phyloP scores from a whole-genome alignment of 2,888 invertebrate species.

The Sarcophaga subvicina region DNA sequence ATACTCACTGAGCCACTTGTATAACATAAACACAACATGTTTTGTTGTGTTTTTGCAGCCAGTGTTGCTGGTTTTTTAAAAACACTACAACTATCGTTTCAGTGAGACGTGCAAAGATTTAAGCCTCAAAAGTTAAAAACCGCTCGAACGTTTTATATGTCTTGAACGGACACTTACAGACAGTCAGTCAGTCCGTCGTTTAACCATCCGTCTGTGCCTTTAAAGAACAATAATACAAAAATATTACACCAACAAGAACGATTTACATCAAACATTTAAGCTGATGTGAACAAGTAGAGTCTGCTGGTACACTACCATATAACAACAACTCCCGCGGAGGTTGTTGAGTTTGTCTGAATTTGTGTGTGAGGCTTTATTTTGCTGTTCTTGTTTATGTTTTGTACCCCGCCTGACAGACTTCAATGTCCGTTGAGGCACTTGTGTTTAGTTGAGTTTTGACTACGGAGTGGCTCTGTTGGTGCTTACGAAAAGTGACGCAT shows the following conservation, averaged over 20 bases:
- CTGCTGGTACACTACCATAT: neutral
- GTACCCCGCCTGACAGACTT: conserved; percentile 63
- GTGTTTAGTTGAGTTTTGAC: conserved; percentile 69
- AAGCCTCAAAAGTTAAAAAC: conserved; percentile 64
- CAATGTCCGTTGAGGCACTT: conserved; percentile 57
- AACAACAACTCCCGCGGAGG: conserved; percentile 41
- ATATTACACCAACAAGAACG: neutral
- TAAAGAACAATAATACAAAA: neutral
- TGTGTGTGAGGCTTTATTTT: conserved; percentile 31
- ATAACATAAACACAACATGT: conserved; percentile 46
- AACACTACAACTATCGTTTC: conserved; percentile 45
- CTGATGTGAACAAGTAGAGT: neutral
- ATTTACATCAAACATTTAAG: conserved; percentile 24
- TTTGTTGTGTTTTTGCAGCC: neutral
- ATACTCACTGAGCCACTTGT: neutral
- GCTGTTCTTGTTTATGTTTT: conserved; percentile 1
- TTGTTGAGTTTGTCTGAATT: conserved; percentile 10
- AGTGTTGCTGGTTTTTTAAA: conserved; percentile 6
- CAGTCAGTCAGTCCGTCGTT: neutral
- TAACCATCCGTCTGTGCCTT: neutral
- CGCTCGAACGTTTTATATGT: conserved; percentile 59
- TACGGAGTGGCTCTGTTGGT: conserved; percentile 59
- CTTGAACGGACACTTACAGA: conserved; percentile 48
- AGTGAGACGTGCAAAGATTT: conserved; percentile 18
- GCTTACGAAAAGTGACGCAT: conserved; percentile 36